These are phyloP conservation scores for Sepiola atlantica DNA, from an alignment of 2,888 invertebrate genomes.

Conservation along the genomic window DNA sequence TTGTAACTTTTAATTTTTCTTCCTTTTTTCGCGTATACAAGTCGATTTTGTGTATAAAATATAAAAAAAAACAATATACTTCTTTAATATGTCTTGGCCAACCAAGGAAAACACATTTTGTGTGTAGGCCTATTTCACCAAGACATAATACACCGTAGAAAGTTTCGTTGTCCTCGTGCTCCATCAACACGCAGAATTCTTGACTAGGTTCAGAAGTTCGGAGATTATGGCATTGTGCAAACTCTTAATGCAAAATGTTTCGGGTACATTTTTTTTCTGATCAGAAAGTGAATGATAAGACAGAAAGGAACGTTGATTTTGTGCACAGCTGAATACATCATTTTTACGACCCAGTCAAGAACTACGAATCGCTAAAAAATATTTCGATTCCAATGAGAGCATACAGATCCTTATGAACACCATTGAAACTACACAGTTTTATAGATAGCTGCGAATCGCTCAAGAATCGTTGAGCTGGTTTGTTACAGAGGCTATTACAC, in stretches of 20 bases:
- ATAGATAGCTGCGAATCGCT: neutral
- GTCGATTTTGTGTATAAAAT: too few species aligned
- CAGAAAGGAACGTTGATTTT: neutral
- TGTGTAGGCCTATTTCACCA: neutral
- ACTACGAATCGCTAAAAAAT: neutral
- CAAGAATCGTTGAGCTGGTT: too few species aligned
- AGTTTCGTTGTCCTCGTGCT: neutral
- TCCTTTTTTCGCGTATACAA: neutral
- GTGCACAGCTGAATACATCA: too few species aligned
- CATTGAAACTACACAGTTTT: neutral
- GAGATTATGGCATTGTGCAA: neutral
- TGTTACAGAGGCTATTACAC: too few species aligned
- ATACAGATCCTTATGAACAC: neutral
- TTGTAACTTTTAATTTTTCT: neutral
- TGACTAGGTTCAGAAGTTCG: constrained; percentile 4
- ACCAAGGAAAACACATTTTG: constrained; percentile 1
- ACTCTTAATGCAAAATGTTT: neutral
- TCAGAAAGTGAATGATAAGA: neutral
- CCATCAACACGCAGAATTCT: neutral
- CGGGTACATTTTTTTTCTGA: neutral
- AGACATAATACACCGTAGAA: neutral
- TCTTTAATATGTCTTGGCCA: neutral
- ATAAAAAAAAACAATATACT: neutral
- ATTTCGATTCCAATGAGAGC: neutral
- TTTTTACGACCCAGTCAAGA: neutral